Percentiles rank a stretch among this genome's conserved stretches.
Evolutionary conservation across 2,113 vertebrate genomes (phyloP).

Genomic region (Melanocharis versteri): DNA sequence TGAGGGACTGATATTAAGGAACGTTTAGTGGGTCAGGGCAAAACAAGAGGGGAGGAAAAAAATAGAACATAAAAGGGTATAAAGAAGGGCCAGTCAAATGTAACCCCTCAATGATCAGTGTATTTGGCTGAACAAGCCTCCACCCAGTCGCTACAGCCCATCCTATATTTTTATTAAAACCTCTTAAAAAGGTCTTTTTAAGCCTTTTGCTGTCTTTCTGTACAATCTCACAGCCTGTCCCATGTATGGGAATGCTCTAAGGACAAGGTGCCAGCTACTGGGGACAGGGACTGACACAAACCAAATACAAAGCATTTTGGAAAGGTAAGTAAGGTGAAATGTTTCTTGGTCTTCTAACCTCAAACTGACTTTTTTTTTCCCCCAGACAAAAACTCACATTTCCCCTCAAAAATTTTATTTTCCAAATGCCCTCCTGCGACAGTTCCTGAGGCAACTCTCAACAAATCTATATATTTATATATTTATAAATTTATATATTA

Average conservation of each 20-base stretch:
- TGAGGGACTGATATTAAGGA: neutral
- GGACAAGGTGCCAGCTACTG: neutral
- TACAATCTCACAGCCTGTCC: neutral
- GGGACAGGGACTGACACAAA: neutral
- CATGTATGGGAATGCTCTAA: neutral
- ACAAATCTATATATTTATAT: no score
- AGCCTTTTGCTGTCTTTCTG: neutral
- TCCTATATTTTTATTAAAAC: neutral
- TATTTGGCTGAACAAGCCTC: neutral
- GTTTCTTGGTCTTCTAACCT: neutral
- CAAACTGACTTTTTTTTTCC: neutral
- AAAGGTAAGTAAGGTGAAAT: neutral
- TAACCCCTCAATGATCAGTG: neutral
- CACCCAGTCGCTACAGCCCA: neutral
- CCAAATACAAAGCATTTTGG: neutral
- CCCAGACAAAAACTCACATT: neutral
- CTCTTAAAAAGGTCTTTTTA: neutral
- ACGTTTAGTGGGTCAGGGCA: neutral
- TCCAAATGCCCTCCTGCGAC: neutral
- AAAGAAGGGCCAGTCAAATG: neutral
- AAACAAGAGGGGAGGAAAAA: neutral
- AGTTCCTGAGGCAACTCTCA: neutral
- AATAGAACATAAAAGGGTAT: neutral
- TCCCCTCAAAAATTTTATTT: neutral
- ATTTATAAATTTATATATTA: no score